phyloP scores from a whole-genome alignment of 1,140 invertebrate species.

The Drosophila nigromelanica region DNA sequence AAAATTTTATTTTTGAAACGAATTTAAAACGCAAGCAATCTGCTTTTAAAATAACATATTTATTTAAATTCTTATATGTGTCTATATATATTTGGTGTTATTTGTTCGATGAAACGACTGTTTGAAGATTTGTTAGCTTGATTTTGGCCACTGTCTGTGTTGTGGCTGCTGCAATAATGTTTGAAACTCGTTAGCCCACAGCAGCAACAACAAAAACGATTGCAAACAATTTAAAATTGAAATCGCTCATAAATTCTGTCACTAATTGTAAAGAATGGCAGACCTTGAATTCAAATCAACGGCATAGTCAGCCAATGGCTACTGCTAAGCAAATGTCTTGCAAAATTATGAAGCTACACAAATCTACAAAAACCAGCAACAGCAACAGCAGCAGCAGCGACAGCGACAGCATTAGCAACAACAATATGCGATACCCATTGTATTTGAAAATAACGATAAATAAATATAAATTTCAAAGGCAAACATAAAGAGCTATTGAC shows the following conservation, averaged over 20 bases:
- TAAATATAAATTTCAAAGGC: slow-evolving; percentile 81
- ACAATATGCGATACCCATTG: slow-evolving; percentile 40
- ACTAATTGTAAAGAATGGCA: slow-evolving; percentile 80
- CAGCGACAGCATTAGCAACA: slow-evolving; percentile 11
- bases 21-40: no score
- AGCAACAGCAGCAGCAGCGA: slow-evolving; percentile 12
- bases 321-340: slow-evolving; percentile 70
- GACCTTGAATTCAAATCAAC: slow-evolving; percentile 71
- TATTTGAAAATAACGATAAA: slow-evolving; percentile 72
- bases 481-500: slow-evolving; percentile 83
- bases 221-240: slow-evolving; percentile 70
- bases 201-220: slow-evolving; percentile 24
- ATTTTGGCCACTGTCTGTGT: slow-evolving; percentile 39
- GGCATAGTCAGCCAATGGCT: slow-evolving; percentile 61
- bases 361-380: slow-evolving; percentile 44
- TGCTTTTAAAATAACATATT: no score
- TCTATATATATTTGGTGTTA: slow-evolving; percentile 3
- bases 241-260: slow-evolving; percentile 80
- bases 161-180: slow-evolving; percentile 24
- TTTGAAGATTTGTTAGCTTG: slow-evolving; percentile 38
- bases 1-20: no score
- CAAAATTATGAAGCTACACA: slow-evolving; percentile 76
- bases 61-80: slow-evolving; percentile 4
- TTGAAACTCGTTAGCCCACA: slow-evolving; percentile 64
- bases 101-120: slow-evolving; percentile 6